Conservation (phyloP, 2,797 vertebrate species). For the Spondyliosoma cantharus region DNA sequence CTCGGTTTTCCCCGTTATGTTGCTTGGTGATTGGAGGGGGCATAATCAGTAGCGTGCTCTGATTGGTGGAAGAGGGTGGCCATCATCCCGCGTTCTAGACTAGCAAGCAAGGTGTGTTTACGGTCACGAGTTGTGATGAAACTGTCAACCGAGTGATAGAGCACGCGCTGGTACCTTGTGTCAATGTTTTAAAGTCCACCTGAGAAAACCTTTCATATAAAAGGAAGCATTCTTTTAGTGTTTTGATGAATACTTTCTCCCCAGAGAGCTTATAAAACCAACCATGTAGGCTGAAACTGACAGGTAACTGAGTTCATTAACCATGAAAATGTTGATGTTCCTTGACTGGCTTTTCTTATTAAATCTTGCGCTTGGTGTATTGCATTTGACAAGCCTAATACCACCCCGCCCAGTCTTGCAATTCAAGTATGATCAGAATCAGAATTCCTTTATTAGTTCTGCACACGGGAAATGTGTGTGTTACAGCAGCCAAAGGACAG, state of each 20-base stretch:
- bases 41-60: neutral
- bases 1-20: conserved; percentile 26
- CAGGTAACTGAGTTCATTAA: neutral
- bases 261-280: neutral
- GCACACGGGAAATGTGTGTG: too few species aligned
- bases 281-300: neutral
- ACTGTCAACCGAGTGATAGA: neutral
- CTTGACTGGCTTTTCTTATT: neutral
- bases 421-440: too few species aligned
- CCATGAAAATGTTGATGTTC: rapidly evolving
- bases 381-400: neutral
- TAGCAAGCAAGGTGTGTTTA: rapidly evolving
- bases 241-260: neutral
- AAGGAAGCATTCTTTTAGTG: neutral
- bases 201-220: neutral
- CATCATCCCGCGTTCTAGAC: neutral
- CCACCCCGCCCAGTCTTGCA: too few species aligned
- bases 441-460: too few species aligned
- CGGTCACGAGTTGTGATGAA: conserved; percentile 55
- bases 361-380: neutral
- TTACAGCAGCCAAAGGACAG: too few species aligned
- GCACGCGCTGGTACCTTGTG: neutral
- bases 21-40: conserved; percentile 59
- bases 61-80: conserved; percentile 50
- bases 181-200: neutral